Conservation (phyloP, 64 coral and sea anemone species). For the Platygyra sinensis region DNA sequence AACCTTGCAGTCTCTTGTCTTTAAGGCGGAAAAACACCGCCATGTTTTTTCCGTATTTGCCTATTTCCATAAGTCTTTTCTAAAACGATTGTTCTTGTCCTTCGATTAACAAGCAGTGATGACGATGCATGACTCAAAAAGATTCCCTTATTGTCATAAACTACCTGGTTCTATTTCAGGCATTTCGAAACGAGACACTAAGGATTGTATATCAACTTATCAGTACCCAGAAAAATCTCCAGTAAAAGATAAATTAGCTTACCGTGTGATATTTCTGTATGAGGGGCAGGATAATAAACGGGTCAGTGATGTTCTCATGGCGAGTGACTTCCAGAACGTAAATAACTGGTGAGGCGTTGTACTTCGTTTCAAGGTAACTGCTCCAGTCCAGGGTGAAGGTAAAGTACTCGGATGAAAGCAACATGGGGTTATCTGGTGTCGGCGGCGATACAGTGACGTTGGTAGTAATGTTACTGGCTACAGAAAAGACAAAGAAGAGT, state of each 20-base stretch:
- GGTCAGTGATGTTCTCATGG: conserved; percentile 17
- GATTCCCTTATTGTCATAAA: no score
- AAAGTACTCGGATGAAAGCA: background rate
- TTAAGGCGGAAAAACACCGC: no score
- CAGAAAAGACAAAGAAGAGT: background rate
- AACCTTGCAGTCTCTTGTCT: no score
- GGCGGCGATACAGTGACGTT: background rate
- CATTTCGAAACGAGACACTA: no score
- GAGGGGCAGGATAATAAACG: conserved; percentile 34
- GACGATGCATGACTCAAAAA: no score
- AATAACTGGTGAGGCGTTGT: background rate
- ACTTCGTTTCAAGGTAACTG: background rate
- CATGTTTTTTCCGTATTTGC: no score
- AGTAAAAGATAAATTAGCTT: background rate
- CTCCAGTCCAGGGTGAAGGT: conserved; percentile 46
- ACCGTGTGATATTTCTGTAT: conserved; percentile 49
- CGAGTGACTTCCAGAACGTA: conserved; percentile 48
- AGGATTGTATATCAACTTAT: no score
- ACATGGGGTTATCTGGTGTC: conserved; percentile 11
- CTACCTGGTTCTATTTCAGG: no score
- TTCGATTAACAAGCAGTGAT: no score
- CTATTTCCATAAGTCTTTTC: no score
- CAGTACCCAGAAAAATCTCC: no score
- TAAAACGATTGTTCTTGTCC: no score
- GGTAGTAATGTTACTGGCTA: background rate